Percentiles rank a stretch among this genome's conserved stretches.
These are phyloP conservation scores for Drosophila tanythrix DNA, from an alignment of 2,888 invertebrate species.

Conservation along the genomic window DNA sequence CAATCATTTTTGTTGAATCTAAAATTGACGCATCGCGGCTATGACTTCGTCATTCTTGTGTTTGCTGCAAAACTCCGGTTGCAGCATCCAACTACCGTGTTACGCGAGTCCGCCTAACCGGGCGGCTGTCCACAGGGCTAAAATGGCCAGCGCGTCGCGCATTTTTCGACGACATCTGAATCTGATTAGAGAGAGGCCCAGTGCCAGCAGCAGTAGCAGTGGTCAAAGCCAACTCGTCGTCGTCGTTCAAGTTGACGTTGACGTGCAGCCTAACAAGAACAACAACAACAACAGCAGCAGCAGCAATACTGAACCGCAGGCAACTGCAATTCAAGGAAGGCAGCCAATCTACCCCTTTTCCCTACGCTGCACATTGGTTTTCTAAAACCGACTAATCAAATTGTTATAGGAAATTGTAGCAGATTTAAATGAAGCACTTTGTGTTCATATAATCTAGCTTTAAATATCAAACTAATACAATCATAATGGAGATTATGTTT, in stretches of 20 bases:
- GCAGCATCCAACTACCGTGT: slow-evolving; percentile 69
- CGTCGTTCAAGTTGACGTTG: slow-evolving; percentile 53
- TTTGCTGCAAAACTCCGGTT: slow-evolving; percentile 26
- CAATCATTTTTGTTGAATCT: slow-evolving; percentile 81
- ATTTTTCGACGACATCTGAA: slow-evolving; percentile 81
- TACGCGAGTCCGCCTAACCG: slow-evolving; percentile 61
- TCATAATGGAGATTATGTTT: no score
- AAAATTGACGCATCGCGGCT: slow-evolving; percentile 81
- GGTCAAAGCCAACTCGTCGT: slow-evolving; percentile 34
- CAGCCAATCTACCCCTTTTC: slow-evolving; percentile 28
- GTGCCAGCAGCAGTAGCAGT: slow-evolving; percentile 7
- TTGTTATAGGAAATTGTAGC: slow-evolving; percentile 1
- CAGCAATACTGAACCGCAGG: slow-evolving; percentile 19
- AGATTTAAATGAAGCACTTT: not conserved
- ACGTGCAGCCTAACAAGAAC: slow-evolving; percentile 54
- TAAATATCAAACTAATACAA: not conserved
- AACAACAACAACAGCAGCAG: slow-evolving; percentile 7
- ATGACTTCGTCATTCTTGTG: slow-evolving; percentile 77
- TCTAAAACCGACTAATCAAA: not conserved
- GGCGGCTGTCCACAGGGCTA: slow-evolving; percentile 54
- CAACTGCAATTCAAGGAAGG: slow-evolving; percentile 49
- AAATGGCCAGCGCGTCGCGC: slow-evolving; percentile 80
- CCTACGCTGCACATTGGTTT: slow-evolving; percentile 37
- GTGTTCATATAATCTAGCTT: not conserved
- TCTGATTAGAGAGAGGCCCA: slow-evolving; percentile 68